Evolutionary conservation across 2,888 invertebrate species (phyloP), one percentile per base, ranked within the genome.

Genomic region (Athalia circularis): DNA sequence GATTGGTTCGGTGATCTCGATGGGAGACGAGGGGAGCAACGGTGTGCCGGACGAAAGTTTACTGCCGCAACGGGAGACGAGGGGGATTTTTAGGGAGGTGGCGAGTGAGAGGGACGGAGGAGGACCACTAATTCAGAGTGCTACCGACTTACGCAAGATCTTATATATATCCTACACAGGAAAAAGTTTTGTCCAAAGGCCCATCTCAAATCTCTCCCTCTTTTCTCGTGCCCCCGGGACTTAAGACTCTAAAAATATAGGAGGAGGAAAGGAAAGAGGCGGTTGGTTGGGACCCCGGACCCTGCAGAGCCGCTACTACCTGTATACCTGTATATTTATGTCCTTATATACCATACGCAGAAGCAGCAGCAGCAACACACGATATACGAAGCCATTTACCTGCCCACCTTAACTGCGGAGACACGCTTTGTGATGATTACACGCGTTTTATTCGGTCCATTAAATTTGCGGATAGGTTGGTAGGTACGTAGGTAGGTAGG

Each of bases 81-180:
- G 72, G 43, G 9, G 72, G 52, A 6, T 11, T n/a, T 13, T 8
- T 9, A 43, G 52, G 54, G 54, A 54, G 81, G 79, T 77, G 78
- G 62, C 72, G 80, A 79, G 78, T 79, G 78, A 81, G 79, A 77
- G 79, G 61, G 65, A 59, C 54, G 47, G 47, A 77, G 81, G 83
- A 81, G 82, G 82, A 84, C 84, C 84, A 84, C 85, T 87, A 87
- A 86, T 87, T 86, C 86, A 81, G 82, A 86, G 84, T 84, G 87
- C 87, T 87, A 87, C 87, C 84, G 86, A 85, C 87, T 87, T 87
- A 87, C 87, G 87, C 87, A 86, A 86, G 86, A 84, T 8, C 65
- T 47, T 62, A 15, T 13, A 8, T 7, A n/a, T 54, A 29, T 54
- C 54, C 54, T 64, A 15, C 64, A 29, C n/a, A 77, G 79, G 83